phyloP scores from a whole-genome alignment of 2,888 invertebrate genomes.

The Stictocephala bisonia region DNA sequence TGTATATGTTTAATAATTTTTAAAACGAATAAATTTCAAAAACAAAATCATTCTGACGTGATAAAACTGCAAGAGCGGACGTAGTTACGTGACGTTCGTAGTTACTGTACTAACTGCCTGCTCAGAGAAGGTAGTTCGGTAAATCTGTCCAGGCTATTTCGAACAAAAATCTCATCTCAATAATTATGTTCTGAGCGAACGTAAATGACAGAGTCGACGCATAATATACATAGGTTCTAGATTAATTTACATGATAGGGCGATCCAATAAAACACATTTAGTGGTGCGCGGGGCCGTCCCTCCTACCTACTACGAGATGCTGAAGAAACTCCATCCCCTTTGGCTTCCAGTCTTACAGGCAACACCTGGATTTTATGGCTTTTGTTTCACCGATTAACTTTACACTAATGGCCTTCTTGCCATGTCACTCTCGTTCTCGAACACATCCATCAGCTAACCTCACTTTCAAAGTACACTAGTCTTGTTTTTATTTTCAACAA shows the following conservation, averaged over 20 bases:
- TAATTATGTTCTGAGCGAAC: not conserved
- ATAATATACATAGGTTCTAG: slow-evolving; percentile 45
- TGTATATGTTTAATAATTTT: too few species aligned
- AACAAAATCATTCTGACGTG: too few species aligned
- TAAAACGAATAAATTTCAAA: too few species aligned
- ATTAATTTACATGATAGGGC: slow-evolving; percentile 48
- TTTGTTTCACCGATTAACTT: slow-evolving; percentile 49
- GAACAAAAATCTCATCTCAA: slow-evolving; percentile 32
- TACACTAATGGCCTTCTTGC: slow-evolving; percentile 44
- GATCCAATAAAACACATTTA: slow-evolving; percentile 46
- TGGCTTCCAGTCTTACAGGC: slow-evolving; percentile 26
- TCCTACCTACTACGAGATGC: not conserved
- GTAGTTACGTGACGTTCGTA: too few species aligned
- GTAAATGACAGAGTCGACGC: slow-evolving; percentile 22
- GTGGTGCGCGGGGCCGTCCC: slow-evolving; percentile 15
- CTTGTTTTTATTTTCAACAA: too few species aligned
- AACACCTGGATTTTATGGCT: slow-evolving; percentile 48
- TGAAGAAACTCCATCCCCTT: slow-evolving; percentile 41
- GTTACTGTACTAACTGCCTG: too few species aligned
- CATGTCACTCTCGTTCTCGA: slow-evolving; percentile 14
- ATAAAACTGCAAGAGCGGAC: too few species aligned
- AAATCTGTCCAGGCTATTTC: slow-evolving; percentile 8
- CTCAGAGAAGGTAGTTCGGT: too few species aligned
- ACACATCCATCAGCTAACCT: too few species aligned
- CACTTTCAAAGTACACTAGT: too few species aligned